Base-by-base conservation (phyloP, 1,140 invertebrate genomes). In the Drosophila albomicans region DNA sequence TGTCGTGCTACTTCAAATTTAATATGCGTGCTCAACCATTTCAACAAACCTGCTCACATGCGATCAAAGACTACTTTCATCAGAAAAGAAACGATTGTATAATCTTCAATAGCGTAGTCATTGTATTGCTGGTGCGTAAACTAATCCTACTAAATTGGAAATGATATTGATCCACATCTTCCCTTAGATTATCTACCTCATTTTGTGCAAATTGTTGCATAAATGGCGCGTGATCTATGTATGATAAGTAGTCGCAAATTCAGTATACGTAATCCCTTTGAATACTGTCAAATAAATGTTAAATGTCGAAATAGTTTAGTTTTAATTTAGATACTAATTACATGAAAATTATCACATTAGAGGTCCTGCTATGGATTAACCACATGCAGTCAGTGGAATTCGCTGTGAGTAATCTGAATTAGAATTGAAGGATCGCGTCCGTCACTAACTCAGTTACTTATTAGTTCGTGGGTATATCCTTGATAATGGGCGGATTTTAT, bases 331-430 rank as follows among this genome's bases (percentile, higher is more conserved):
- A 0, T 28, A 30, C 8, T 1, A n/a, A 5, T 28, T 11, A 51
- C 8, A 51, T 51, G 48, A 51, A n/a, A 25, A 28, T 11, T 25
- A 11, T 20, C 25, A 28, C 10, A n/a, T n/a, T 51, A 28, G 48
- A 51, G 48, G 1, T 51, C 20, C 48, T 51, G 11, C 5, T 51
- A n/a, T 51, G 48, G 48, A 1, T 51, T 51, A 51, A 51, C 48
- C 48, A 51, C 48, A 2, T 51, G 2, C 48, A 51, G 11, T 10
- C 48, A 6, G 10, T 51, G 20, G 48, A 51, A 28, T 11, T n/a
- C 4, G 48, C 15, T 5, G 48, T 51, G 48, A 51, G 48, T 51
- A 51, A n/a, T 10, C 20, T 25, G 20, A 6, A 25, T 51, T 5
- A 16, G 7, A 16, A 13, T 8, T 8, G 13, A 28, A 28, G 16